phyloP scores from a whole-genome alignment of 1,140 invertebrate species.

The Oedothorax gibbosus region DNA sequence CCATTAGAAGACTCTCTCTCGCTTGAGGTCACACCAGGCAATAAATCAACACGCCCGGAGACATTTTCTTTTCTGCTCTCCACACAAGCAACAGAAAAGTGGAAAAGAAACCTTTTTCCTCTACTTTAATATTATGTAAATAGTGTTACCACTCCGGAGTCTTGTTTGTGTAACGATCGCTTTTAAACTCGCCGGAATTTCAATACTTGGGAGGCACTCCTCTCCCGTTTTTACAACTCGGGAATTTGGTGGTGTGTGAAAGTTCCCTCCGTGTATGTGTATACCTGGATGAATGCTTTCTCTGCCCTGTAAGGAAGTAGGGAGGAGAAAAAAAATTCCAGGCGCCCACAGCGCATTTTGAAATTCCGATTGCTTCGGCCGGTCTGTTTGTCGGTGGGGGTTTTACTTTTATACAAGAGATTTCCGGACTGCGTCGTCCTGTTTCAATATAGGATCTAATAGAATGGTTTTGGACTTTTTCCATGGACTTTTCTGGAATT shows the following conservation, averaged over 20 bases:
- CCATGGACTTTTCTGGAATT: too few species aligned
- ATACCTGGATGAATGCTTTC: slow-evolving; percentile 2
- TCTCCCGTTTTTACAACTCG: slow-evolving; percentile 9
- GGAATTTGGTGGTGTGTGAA: slow-evolving; percentile 20
- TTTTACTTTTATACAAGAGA: slow-evolving; percentile 30
- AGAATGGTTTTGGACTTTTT: slow-evolving; percentile 17
- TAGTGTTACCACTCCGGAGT: slow-evolving; percentile 21
- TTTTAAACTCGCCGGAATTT: slow-evolving; percentile 24
- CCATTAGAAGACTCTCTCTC: slow-evolving; percentile 17
- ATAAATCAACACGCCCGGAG: slow-evolving; percentile 17
- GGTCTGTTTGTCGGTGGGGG: slow-evolving; percentile 2
- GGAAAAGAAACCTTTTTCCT: slow-evolving; percentile 24
- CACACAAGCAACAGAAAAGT: background rate
- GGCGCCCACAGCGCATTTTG: slow-evolving; percentile 9
- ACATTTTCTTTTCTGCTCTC: background rate
- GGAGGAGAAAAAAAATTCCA: background rate
- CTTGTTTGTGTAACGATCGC: slow-evolving; percentile 31
- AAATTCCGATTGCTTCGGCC: slow-evolving; percentile 36
- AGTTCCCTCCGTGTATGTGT: background rate
- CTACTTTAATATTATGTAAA: slow-evolving; percentile 34
- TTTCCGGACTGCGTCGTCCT: slow-evolving; percentile 17
- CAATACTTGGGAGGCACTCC: slow-evolving; percentile 1
- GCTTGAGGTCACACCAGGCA: slow-evolving; percentile 28
- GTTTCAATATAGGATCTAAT: slow-evolving; percentile 26
- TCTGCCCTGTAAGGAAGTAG: background rate